These are phyloP conservation scores for Falco cherrug DNA, from an alignment of 2,797 vertebrate species.

Conservation along the genomic window DNA sequence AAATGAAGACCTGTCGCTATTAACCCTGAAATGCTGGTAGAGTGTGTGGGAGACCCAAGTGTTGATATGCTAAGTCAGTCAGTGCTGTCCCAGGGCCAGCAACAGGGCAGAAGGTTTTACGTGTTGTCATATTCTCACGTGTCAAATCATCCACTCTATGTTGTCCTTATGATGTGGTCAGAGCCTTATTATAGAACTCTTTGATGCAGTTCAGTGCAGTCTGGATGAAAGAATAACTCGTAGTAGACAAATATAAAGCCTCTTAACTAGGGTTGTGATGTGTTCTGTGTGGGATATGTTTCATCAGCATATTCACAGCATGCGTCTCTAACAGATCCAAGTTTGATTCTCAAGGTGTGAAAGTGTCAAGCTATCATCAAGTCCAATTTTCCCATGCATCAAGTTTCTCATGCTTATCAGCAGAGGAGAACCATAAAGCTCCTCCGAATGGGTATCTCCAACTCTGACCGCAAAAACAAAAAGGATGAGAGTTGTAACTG, in stretches of 20 bases:
- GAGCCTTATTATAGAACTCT: slow-evolving; percentile 17
- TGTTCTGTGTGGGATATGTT: slow-evolving; percentile 53
- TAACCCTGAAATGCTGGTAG: neutral
- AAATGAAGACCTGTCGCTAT: neutral
- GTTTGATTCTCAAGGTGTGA: slow-evolving; percentile 62
- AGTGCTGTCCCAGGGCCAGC: neutral
- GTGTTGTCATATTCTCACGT: neutral
- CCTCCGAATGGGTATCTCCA: neutral
- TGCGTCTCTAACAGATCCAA: slow-evolving; percentile 10
- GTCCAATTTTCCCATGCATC: slow-evolving; percentile 50
- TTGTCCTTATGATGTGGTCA: neutral
- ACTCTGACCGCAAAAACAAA: neutral
- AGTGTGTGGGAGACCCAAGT: neutral
- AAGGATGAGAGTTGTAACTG: neutral
- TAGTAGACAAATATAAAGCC: slow-evolving; percentile 50
- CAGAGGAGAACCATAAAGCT: slow-evolving; percentile 18
- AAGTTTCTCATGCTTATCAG: slow-evolving; percentile 49
- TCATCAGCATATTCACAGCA: slow-evolving; percentile 58
- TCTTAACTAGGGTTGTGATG: slow-evolving; percentile 8
- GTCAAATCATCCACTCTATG: slow-evolving; percentile 8
- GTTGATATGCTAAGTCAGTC: neutral
- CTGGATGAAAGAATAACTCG: slow-evolving; percentile 45
- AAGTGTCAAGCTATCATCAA: slow-evolving; percentile 64
- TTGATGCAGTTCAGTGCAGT: neutral
- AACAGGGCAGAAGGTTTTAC: neutral